Conservation (phyloP, 2,113 vertebrate genomes). For the Eulemur rufifrons region DNA sequence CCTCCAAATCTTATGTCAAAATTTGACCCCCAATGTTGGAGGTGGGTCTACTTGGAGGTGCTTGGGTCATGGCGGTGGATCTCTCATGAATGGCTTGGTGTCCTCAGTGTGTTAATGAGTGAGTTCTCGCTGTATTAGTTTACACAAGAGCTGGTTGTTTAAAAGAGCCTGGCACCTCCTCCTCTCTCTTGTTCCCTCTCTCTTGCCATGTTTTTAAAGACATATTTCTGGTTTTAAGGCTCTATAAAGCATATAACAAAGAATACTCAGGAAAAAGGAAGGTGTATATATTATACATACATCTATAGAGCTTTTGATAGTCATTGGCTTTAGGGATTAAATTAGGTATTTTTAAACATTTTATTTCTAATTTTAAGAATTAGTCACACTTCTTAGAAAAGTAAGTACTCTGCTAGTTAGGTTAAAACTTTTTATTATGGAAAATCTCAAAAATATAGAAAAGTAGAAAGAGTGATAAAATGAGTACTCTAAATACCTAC, state of each 20-base stretch:
- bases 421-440: neutral
- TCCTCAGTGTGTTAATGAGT: no score
- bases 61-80: no score
- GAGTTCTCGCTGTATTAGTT: no score
- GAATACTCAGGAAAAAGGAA: constrained; percentile 4
- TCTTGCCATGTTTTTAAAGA: neutral
- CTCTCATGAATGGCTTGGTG: no score
- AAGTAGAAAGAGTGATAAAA: constrained; percentile 11
- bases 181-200: no score
- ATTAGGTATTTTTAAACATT: constrained; percentile 32
- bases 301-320: neutral
- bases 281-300: neutral
- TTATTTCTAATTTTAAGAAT: constrained; percentile 32
- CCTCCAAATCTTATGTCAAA: no score
- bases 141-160: no score
- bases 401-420: neutral
- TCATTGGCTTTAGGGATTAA: constrained; percentile 26
- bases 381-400: constrained; percentile 30
- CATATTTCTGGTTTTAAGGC: neutral
- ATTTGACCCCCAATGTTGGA: no score
- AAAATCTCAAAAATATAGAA: constrained; percentile 13
- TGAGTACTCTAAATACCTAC: neutral
- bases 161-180: no score
- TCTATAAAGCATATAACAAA: constrained; percentile 39
- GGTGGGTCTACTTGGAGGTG: no score